These are phyloP conservation scores for Myrmophylax atrothorax DNA, from an alignment of 2,113 vertebrate genomes.

Conservation along the genomic window DNA sequence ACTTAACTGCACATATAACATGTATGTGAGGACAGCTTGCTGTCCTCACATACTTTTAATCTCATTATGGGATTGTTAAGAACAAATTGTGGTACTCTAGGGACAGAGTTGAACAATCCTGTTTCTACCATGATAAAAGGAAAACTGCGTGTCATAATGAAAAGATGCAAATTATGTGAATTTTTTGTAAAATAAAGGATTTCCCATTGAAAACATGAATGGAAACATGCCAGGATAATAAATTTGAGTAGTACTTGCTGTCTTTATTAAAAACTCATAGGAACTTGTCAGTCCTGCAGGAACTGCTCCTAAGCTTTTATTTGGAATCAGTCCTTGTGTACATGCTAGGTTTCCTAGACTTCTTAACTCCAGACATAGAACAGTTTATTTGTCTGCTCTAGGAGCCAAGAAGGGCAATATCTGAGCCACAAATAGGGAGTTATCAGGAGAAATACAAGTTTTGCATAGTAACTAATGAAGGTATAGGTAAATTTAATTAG, in stretches of 20 bases:
- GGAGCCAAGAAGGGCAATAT: background rate
- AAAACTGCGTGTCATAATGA: background rate
- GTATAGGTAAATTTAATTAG: background rate
- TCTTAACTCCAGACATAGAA: background rate
- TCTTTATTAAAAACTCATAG: background rate
- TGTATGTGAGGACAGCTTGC: background rate
- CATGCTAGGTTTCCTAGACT: background rate
- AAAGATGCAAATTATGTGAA: background rate
- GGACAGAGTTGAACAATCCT: background rate
- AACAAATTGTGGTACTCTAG: background rate
- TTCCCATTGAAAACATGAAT: background rate
- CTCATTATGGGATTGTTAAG: background rate
- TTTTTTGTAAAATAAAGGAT: background rate
- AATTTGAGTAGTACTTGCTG: background rate
- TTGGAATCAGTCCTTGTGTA: background rate
- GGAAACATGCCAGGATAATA: background rate
- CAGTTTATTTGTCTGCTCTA: background rate
- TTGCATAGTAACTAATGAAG: background rate
- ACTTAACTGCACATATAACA: background rate
- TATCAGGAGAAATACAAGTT: background rate
- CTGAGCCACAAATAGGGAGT: background rate
- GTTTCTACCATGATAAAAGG: background rate
- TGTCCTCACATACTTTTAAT: background rate
- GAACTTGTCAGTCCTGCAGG: constrained; percentile 6
- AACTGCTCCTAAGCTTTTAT: background rate